A percentile compares a stretch with the other conserved stretches of the same genome.
Evolutionary conservation across 2,888 invertebrate species (phyloP).

Genomic region (Nomada hirtipes): DNA sequence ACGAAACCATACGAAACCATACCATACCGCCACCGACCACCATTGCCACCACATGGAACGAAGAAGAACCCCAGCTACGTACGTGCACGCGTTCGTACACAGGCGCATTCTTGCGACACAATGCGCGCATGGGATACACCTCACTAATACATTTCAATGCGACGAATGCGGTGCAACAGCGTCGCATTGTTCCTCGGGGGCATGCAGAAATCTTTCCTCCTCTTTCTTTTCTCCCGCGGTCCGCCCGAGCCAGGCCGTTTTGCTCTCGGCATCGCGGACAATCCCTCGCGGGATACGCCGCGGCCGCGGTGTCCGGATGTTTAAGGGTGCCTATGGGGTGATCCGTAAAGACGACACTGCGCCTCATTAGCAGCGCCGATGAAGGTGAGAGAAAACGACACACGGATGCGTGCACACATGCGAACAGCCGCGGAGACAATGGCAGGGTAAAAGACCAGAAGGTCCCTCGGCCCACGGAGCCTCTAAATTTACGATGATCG

Average conservation of each 20-base stretch:
- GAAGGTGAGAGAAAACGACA: slow-evolving; percentile 56
- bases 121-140: slow-evolving; percentile 55
- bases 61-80: slow-evolving; percentile 45
- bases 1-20: slow-evolving; percentile 74
- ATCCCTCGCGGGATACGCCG: slow-evolving; percentile 53
- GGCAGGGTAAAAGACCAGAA: slow-evolving; percentile 33
- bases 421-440: slow-evolving; percentile 48
- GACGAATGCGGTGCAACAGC: slow-evolving; percentile 72
- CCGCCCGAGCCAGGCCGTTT: slow-evolving; percentile 25
- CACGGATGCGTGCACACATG: slow-evolving; percentile 1
- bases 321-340: slow-evolving; percentile 64
- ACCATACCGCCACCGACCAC: slow-evolving; percentile 65
- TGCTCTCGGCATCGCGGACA: slow-evolving; percentile 46
- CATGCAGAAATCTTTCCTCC: slow-evolving; percentile 63
- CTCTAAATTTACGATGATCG: slow-evolving; percentile 60
- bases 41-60: slow-evolving; percentile 43
- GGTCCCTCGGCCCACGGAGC: not conserved
- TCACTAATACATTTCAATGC: slow-evolving; percentile 64
- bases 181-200: slow-evolving; percentile 69
- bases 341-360: slow-evolving; percentile 69
- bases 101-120: slow-evolving; percentile 48
- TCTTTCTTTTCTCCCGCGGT: slow-evolving; percentile 30
- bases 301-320: slow-evolving; percentile 42
- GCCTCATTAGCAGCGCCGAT: slow-evolving; percentile 61
- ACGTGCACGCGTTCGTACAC: slow-evolving; percentile 6